Base-by-base conservation (phyloP, 2,888 invertebrate species). In the Busseola fusca region DNA sequence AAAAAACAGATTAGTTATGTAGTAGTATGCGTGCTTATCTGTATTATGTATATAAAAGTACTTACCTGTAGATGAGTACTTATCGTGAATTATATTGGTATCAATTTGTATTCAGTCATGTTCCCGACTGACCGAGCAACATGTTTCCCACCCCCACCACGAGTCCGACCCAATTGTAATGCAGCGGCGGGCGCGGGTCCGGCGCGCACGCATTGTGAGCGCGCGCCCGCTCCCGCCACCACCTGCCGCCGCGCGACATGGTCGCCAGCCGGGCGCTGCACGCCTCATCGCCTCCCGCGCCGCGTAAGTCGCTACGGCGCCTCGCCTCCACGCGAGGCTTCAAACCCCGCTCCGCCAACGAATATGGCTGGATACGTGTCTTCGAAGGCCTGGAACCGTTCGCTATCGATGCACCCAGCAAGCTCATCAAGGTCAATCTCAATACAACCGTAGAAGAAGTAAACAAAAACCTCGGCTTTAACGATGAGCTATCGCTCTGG, bases 291-390 rank as follows among this genome's bases (percentile, higher is more conserved):
- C 90, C 96, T 91, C 83, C 92, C 88, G 89, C 87, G 78, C 92
- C 91, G 78, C 92, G 93, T 87, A 95, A 96, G 89, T 94, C 96
- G 37, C 92, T 96, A 40, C 94, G 96, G 72, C 92, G 96, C 64
- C 94, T 96, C 78, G 95, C 96, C 16, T 96, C 96, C 73, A 96
- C 96, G 18, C 91, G 96, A 82, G 96, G 96, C 45, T 95, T 96
- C 86, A 93, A 92, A 80, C 92, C 92, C 37, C 91, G 89, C 48
- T 68, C 88, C 10, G 72, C 86, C 25, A 91, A 90, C 84, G 90
- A 93, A 48, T 95, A 96, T 81, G 97, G 97, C 72, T 97, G 97
- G 97, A 96, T 97, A 77, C 93, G 97, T 64, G 96, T 97, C 75
- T 96, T 96, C 87, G 96, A 96, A 76, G 97, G 96, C 72, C 95